phyloP scores from a whole-genome alignment of 2,888 invertebrate genomes.

The Odontomyia ornata region DNA sequence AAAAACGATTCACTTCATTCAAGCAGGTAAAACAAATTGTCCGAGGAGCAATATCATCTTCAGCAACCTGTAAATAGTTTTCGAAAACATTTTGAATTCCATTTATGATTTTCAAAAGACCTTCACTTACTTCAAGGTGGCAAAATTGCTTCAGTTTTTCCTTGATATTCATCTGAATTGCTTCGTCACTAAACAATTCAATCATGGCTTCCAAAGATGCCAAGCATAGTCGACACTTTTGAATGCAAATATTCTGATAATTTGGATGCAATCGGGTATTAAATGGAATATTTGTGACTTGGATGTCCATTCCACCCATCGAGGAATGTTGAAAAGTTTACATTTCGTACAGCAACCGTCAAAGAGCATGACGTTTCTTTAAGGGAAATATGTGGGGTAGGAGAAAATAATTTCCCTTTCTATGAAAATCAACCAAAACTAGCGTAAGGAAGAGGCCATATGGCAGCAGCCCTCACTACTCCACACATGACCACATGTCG shows the following conservation, averaged over 20 bases:
- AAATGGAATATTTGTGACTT: not conserved
- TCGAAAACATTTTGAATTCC: not conserved
- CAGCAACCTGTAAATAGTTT: slow-evolving; percentile 20
- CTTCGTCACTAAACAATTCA: slow-evolving; percentile 37
- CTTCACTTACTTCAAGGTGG: slow-evolving; percentile 34
- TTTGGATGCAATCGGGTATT: not conserved
- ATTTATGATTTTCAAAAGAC: not conserved
- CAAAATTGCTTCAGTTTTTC: slow-evolving; percentile 43
- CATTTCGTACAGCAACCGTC: too few species aligned
- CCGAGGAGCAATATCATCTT: slow-evolving; percentile 36
- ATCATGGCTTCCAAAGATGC: slow-evolving; percentile 16
- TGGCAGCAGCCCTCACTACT: too few species aligned
- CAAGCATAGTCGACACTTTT: slow-evolving; percentile 45
- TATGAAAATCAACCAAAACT: too few species aligned
- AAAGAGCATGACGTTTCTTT: too few species aligned
- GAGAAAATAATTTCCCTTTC: too few species aligned
- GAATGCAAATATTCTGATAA: not conserved
- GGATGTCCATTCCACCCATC: not conserved
- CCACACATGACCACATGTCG: too few species aligned
- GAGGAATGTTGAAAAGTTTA: not conserved
- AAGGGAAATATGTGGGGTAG: too few species aligned
- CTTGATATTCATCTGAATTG: slow-evolving; percentile 1
- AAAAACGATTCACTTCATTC: slow-evolving; percentile 46
- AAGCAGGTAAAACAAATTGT: slow-evolving; percentile 46
- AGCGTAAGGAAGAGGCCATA: too few species aligned